Percentiles rank a stretch among this genome's conserved stretches.
phyloP scores from a whole-genome alignment of 2,113 vertebrate species.

The Nothocercus julius region DNA sequence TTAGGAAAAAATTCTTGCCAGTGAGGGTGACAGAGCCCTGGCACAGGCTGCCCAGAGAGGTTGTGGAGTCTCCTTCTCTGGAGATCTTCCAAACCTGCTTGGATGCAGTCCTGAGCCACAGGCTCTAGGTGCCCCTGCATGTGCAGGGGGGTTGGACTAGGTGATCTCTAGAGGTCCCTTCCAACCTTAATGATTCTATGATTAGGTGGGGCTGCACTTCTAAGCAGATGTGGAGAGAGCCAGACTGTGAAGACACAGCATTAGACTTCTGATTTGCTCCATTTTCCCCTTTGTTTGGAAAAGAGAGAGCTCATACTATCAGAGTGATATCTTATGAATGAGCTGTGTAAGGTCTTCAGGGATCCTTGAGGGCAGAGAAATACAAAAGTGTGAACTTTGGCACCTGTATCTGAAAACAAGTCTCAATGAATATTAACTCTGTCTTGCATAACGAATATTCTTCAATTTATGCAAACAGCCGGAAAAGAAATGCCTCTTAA shows the following conservation, averaged over 20 bases:
- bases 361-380: background rate
- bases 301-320: background rate
- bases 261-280: background rate
- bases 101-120: too few relatives aligned
- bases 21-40: too few relatives aligned
- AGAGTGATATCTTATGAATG: background rate
- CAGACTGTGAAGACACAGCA: rapidly evolving
- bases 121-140: too few relatives aligned
- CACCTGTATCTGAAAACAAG: background rate
- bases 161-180: too few relatives aligned
- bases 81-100: too few relatives aligned
- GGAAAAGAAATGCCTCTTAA: background rate
- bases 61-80: too few relatives aligned
- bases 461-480: background rate
- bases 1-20: too few relatives aligned
- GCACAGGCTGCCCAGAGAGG: too few relatives aligned
- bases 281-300: background rate
- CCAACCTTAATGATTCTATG: too few relatives aligned
- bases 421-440: background rate
- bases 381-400: background rate
- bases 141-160: too few relatives aligned
- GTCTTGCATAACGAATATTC: background rate
- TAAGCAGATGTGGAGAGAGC: background rate
- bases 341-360: background rate
- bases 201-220: background rate